Base-by-base conservation (phyloP, 2,888 invertebrate species). In the Drosophila merina region DNA sequence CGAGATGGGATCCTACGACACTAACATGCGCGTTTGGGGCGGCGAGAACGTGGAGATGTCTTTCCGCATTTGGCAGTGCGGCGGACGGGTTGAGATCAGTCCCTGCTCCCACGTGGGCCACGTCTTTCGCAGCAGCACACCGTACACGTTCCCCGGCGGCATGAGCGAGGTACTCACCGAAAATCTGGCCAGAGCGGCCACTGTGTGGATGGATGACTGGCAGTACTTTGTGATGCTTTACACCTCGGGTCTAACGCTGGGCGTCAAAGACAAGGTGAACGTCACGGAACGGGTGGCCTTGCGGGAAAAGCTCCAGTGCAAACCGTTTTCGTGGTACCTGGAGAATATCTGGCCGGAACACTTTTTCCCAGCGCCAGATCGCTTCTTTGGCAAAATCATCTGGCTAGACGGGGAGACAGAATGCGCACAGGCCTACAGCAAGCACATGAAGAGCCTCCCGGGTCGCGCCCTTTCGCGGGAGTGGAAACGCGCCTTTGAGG, bases 131-230 rank as follows among this genome's bases (percentile, higher is more conserved):
- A 96, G 96, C 91, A 96, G 96, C 45, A 98, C 98, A 1, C 99
- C 99, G 0, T 99, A 99, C 89, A 96, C 97, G 1, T 99, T 99
- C 92, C 96, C 97, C 0, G 98, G 98, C 0, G 99, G 98, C 0
- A 96, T 97, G 4, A 94, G 94, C 0, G 95, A 96, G 77, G 88
- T 91, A 2, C 93, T 99, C 1, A 96, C 97, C 77, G 94, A 96
- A 0, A 99, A 99, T 92, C 93, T 98, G 36, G 98, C 97, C 0
- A 93, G 99, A 63, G 98, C 98, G 0, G 98, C 98, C 0, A 93
- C 96, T 2, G 99, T 99, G 0, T 99, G 99, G 99, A 97, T 99
- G 96, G 99, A 99, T 89, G 96, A 99, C 58, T 99, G 98, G 96
- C 96, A 96, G 9, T 95, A 96, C 72, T 98, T 98, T 91, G 97